Conservation (phyloP, 1,140 invertebrate species). For the Diorhabda elongata region DNA sequence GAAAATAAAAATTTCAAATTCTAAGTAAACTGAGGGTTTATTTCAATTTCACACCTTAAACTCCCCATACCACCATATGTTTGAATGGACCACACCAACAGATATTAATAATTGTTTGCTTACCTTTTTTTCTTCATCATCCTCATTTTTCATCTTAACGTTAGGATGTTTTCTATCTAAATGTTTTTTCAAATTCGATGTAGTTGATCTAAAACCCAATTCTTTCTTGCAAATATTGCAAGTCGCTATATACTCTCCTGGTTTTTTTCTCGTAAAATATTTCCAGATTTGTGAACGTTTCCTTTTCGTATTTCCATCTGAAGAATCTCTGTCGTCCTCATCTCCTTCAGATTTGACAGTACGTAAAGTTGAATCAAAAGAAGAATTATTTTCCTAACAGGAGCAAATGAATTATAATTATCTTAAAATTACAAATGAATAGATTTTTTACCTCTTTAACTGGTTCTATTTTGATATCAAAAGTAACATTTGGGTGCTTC, state of each 20-base stretch:
- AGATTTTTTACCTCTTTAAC: not conserved
- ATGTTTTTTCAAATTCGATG: conserved; percentile 13
- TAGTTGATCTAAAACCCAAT: conserved; percentile 13
- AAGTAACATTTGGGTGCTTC: not conserved
- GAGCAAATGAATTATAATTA: not conserved
- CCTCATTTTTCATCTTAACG: not conserved
- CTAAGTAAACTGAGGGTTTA: too few species aligned
- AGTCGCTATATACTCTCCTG: not conserved
- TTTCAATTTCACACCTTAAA: too few species aligned
- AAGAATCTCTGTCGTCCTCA: not conserved
- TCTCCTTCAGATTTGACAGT: not conserved
- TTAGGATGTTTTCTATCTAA: conserved; percentile 16
- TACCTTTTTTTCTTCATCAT: not conserved
- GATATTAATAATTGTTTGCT: not conserved
- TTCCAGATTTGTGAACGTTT: not conserved
- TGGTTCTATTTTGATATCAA: not conserved
- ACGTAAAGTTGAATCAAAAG: not conserved
- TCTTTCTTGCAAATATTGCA: conserved; percentile 14
- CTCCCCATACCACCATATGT: too few species aligned
- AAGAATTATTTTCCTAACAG: not conserved
- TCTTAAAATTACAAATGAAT: not conserved
- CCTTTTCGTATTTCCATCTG: not conserved
- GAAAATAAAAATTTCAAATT: too few species aligned
- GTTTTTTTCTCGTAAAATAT: not conserved
- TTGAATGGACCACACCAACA: too few species aligned